Base-by-base conservation (phyloP, 2,888 invertebrate genomes). In the Cerastis leucographa region DNA sequence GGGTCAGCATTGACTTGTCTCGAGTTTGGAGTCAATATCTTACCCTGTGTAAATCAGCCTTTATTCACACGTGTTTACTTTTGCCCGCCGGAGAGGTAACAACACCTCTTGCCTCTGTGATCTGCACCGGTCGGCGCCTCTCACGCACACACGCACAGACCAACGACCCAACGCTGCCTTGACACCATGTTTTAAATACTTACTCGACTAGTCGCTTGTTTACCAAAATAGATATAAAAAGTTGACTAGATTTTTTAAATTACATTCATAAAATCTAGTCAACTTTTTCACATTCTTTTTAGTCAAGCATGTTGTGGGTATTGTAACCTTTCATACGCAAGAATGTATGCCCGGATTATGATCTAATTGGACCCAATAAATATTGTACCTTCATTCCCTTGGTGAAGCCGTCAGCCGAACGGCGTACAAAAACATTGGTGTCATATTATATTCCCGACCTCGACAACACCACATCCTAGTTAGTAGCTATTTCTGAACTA, bases 131-230 rank as follows among this genome's bases (percentile, higher is more conserved):
- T 0, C 8, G 17, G 25, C 17, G 49, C 40, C 12, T 0, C 12
- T 0, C 19, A 19, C 14, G 17, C n/a, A 12, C 54, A 40, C 61
- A 11, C 29, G 61, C 35, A 12, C 6, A 17, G 1, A 49, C 7
- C n/a, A 17, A 44, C 22, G 42, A 42, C 69, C 59, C 42, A 35
- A 79, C 12, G 0, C 49, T 44, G 14, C 22, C 35, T 44, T n/a
- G 42, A 68, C 61, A 22, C 29, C 56, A 29, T 66, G n/a, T 42
- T 65, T 46, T 25, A 40, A 51, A 61, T 70, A 25, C 35, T 29
- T 25, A 59, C 59, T 49, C 22, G 7, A 44, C 59, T 44, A 54
- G 49, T 51, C 51, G 79, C 35, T 80, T 70, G 71, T 70, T 62
- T 62, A 79, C 62, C 17, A 29, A 54, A 40, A 67, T 54, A 76